A percentile compares a stretch with the other conserved stretches of the same genome.
Conservation (phyloP, 2,797 vertebrate species). For the Gorsachius magnificus region DNA sequence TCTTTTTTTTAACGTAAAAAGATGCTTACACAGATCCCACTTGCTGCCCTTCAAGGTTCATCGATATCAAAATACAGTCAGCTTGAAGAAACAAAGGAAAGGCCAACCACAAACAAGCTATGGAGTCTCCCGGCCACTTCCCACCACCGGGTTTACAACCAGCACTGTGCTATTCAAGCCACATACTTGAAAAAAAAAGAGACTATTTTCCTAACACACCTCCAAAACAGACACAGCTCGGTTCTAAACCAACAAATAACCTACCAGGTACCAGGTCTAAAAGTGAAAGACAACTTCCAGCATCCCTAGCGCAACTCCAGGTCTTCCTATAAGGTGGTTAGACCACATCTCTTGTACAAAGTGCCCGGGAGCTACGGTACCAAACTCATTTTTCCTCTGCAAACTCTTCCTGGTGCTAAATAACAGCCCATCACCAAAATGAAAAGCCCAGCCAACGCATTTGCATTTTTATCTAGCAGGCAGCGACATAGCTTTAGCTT, state of each 20-base stretch:
- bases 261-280: neutral
- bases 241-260: neutral
- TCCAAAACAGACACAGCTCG: neutral
- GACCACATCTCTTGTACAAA: fast-evolving
- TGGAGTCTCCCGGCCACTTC: neutral
- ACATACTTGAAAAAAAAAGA: neutral
- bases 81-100: conserved; percentile 35
- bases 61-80: neutral
- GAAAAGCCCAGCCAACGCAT: neutral
- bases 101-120: neutral
- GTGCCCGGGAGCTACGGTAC: fast-evolving
- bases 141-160: neutral
- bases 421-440: neutral
- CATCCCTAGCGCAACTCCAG: neutral
- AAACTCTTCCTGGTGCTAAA: neutral
- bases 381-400: neutral
- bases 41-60: neutral
- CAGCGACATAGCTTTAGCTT: neutral
- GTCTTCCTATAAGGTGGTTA: neutral
- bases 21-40: neutral
- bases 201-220: neutral
- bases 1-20: neutral
- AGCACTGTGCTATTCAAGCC: neutral
- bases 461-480: neutral
- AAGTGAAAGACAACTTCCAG: neutral